Evolutionary conservation across 1,140 invertebrate genomes (phyloP), one percentile per base, ranked within the genome.

Genomic region (Pentalonia nigronervosa): DNA sequence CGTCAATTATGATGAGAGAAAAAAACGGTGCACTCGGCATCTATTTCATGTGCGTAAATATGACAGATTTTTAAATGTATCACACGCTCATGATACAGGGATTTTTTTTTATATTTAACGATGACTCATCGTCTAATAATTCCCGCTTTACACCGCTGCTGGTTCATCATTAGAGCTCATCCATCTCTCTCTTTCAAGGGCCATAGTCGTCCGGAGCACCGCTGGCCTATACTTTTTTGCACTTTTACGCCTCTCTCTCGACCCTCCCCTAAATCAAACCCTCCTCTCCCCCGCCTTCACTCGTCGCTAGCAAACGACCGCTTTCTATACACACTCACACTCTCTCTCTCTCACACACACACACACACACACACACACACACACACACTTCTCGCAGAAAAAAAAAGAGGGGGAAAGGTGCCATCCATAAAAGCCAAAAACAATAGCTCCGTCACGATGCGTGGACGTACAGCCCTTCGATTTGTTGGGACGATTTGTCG

Each of bases 121-220:
- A 93, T 93, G 91, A 93, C 91, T 93, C 91, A 86, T 93, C 91
- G 56, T 93, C 91, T 86, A 86, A 76, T 76, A 76, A 93, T 93
- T 93, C 81, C 91, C 14, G n/a, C 91, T 93, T 92, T 83, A 84
- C 91, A 25, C 45, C 48, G 14, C 81, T 47, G 81, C 81, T 45
- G 67, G 60, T 76, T 56, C 81, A 93, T 93, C 91, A 93, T 93
- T 93, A 93, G 36, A 86, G 81, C 91, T 93, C 91, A 93, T 93
- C 91, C 91, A 93, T 93, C 91, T 76, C 60, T 76, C 60, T 67
- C 60, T 76, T 14, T 93, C 81, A 25, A 84, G 91, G 23, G 23
- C 91, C 76, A 4, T 41, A 41, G n/a, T 48, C 60, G 20, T 67
- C 60, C 30, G 30, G 3, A 3, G 14, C 60, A 76, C 60, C 50